Base-by-base conservation (phyloP, 2,113 vertebrate species). In the Perca flavescens region DNA sequence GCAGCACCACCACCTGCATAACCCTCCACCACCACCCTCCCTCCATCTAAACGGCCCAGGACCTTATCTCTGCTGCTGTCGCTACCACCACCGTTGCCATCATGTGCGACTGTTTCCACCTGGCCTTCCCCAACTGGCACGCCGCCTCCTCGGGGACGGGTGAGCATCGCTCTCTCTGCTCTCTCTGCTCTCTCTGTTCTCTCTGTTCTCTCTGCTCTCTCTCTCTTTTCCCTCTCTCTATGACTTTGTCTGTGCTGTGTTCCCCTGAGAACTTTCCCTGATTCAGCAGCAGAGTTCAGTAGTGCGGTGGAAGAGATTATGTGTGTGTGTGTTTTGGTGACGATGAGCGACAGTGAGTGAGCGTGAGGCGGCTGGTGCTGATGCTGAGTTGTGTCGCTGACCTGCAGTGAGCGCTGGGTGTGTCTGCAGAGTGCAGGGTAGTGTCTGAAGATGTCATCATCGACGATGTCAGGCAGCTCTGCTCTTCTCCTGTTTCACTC, bases 61-160 rank as follows among this genome's bases (percentile, higher is more conserved):
- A 88, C 71, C 17, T 85, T 40, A 2, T 67, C 80, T 68, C 21
- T 28, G 10, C 68, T 31, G 66, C 66, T 12, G 34, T 43, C 22
- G 21, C 56, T 34, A 6, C 71, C 71, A 49, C 57, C 85, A 57
- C 62, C 79, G 90, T 91, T 64, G 85, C 92, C 96, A 94, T 93
- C 95, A 99, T 99, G 98, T 99, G 98, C 90, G 98, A 99, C 97
- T 99, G 98, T 92, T 99, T 99, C 95, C 98, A 99, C 94, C 94
- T 97, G 94, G 96, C 97, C 89, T 97, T 99, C 95, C 97, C 98
- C 92, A 97, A 97, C 97, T 99, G 98, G 98, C 96, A 97, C 84
- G 97, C 96, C 79, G 97, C 96, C 95, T 95, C 97, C 87, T 97
- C 97, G 88, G 97, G 96, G 95, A 96, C 97, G 90, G 98, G 98